phyloP scores from a whole-genome alignment of 1,140 invertebrate species.

The Drosophila kurseongensis region DNA sequence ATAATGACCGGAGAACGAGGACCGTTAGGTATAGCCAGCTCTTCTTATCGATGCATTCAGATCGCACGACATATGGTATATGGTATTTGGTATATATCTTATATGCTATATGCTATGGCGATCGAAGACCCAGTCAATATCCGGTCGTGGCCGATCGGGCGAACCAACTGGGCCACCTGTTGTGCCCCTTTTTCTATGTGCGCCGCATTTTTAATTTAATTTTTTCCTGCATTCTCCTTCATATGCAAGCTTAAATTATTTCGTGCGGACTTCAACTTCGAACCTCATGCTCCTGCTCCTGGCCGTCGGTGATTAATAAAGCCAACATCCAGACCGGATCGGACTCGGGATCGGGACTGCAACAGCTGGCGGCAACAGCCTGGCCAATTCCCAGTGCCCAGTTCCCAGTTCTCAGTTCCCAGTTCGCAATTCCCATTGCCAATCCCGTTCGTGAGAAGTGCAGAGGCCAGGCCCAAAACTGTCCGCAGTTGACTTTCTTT shows the following conservation, averaged over 20 bases:
- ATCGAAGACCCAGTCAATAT: conserved; percentile 20
- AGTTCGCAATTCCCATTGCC: conserved; percentile 49
- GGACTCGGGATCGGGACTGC: neutral
- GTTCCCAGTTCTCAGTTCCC: conserved; percentile 53
- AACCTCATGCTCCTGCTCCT: conserved; percentile 6
- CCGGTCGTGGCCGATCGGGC: conserved; percentile 3
- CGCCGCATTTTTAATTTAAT: conserved; percentile 71
- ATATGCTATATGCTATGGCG: conserved; percentile 3
- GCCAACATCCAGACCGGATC: conserved; percentile 15
- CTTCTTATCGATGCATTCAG: conserved; percentile 42
- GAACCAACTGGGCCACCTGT: conserved; percentile 55
- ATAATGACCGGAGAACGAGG: neutral
- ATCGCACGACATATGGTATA: conserved; percentile 36
- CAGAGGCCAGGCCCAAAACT: neutral
- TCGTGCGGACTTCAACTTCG: conserved; percentile 39
- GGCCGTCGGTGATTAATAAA: conserved; percentile 66
- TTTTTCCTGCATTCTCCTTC: conserved; percentile 47
- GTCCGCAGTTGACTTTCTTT: conserved; percentile 18
- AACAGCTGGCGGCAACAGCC: conserved; percentile 56
- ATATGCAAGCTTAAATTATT: conserved; percentile 63
- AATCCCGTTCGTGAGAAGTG: conserved; percentile 17
- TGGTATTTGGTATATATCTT: too few species aligned
- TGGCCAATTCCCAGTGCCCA: conserved; percentile 55
- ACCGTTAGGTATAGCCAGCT: conserved; percentile 40
- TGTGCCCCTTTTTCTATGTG: conserved; percentile 72